Base-by-base conservation (phyloP, 2,797 vertebrate species). In the Hirundo rustica region DNA sequence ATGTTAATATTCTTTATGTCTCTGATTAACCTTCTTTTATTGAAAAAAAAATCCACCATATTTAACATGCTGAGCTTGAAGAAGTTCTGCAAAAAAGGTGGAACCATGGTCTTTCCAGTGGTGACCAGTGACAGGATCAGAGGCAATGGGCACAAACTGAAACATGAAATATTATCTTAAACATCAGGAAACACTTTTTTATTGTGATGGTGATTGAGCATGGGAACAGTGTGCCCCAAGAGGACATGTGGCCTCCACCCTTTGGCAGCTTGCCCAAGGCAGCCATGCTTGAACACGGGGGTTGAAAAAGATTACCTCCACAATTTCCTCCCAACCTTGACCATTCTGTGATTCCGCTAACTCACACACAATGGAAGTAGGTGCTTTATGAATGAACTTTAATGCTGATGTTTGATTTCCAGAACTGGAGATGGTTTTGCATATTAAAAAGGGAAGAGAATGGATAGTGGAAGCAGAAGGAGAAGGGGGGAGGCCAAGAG, bases 231-330 rank as follows among this genome's bases (percentile, higher is more conserved):
- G 30, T 64, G 11, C 19, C 45, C 32, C 30, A 50, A 61, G 18
- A 27, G 5, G 13, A 16, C 51, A 10, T 19, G 29, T 2, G 5
- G 4, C 21, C 40, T 45, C 10, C 27, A 21, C 13, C 9, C 10
- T 48, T n/a, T 40, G 20, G 30, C 18, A 88, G 30, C 18, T 21
- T 11, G 5, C 19, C 29, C 4, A 1, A 62, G 26, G 22, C 30
- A 25, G 12, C 18, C 10, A 5, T 15, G 11, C 20, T 58, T 36
- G 44, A 62, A 7, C 16, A 48, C 7, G 1, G 6, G 2, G 0
- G 1, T 29, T 70, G 32, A 44, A 30, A 4, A 30, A 44, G 23
- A 5, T 42, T 18, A n/a, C 19, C 7, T 75, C 15, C 36, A 45
- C 29, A 79, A 29, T 11, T 79, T 25, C 17, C 16, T 86, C 44